Percentiles rank a stretch among this genome's conserved stretches.
Evolutionary conservation across 2,797 vertebrate species (phyloP).

Genomic region (Hoplostethus atlanticus): DNA sequence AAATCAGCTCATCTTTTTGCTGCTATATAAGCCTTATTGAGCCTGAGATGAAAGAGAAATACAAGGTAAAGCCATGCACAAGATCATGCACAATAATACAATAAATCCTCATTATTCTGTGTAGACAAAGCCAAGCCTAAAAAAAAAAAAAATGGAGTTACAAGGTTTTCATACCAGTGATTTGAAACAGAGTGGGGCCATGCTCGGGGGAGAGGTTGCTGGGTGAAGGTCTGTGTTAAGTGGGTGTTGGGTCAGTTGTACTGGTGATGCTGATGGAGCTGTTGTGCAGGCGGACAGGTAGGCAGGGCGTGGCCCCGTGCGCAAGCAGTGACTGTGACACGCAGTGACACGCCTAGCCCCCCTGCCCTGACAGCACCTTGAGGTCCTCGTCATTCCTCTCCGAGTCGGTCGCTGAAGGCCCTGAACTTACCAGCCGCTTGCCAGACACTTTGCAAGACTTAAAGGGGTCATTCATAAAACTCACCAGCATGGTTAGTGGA

Average conservation of each 20-base stretch:
- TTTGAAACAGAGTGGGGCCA: not conserved
- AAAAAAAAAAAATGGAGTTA: not conserved
- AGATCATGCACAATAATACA: no score
- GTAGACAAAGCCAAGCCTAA: no score
- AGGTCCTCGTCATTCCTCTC: conserved; percentile 34
- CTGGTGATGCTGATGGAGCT: conserved; percentile 24
- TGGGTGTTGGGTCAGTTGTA: conserved; percentile 5
- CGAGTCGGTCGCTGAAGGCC: not conserved
- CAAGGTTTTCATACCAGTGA: no score
- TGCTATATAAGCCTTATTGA: not conserved
- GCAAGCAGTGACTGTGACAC: conserved; percentile 86
- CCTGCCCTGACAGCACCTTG: conserved; percentile 70
- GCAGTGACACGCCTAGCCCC: conserved; percentile 87
- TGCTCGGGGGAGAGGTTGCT: not conserved
- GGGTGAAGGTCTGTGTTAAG: not conserved
- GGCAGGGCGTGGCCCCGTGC: conserved; percentile 86
- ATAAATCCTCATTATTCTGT: no score
- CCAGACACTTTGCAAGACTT: conserved; percentile 5
- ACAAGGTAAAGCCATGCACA: no score
- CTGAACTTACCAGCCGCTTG: not conserved
- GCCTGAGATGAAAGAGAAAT: not conserved
- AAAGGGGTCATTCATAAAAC: conserved; percentile 41
- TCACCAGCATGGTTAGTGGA: no score
- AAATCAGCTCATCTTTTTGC: not conserved
- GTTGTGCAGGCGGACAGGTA: conserved; percentile 80